Evolutionary conservation across 1,140 invertebrate species (phyloP).

Genomic region (Lineus longissimus): DNA sequence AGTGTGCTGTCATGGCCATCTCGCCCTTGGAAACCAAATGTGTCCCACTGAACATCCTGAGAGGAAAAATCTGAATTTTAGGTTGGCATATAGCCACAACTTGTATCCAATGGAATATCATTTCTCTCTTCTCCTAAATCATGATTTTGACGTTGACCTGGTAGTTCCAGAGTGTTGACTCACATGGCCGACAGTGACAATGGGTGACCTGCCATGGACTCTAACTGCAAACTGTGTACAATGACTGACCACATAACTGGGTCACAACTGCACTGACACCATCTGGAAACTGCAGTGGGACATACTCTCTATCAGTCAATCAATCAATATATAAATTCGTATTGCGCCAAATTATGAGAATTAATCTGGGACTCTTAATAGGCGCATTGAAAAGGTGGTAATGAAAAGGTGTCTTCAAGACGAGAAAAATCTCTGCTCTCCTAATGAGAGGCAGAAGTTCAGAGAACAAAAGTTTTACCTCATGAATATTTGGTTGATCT

Average conservation of each 20-base stretch:
- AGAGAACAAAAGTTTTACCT: slow-evolving; percentile 46
- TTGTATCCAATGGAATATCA: neutral
- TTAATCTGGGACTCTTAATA: no score
- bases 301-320: no score
- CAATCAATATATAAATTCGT: no score
- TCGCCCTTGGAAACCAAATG: slow-evolving; percentile 70
- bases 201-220: neutral
- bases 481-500: slow-evolving; percentile 60
- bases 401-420: no score
- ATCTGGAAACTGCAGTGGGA: no score
- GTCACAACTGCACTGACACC: no score
- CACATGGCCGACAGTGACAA: slow-evolving; percentile 2
- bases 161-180: neutral
- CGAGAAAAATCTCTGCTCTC: no score
- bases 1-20: slow-evolving; percentile 71
- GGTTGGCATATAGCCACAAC: neutral
- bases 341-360: no score
- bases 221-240: neutral
- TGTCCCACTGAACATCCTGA: slow-evolving; percentile 68
- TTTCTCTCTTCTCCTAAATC: neutral
- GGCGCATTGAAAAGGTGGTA: no score
- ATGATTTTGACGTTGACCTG: neutral
- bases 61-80: slow-evolving; percentile 17
- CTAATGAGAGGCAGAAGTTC: neutral
- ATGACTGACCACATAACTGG: no score